phyloP scores from a whole-genome alignment of 1,140 invertebrate genomes.

The Anagrus nilaparvatae region DNA sequence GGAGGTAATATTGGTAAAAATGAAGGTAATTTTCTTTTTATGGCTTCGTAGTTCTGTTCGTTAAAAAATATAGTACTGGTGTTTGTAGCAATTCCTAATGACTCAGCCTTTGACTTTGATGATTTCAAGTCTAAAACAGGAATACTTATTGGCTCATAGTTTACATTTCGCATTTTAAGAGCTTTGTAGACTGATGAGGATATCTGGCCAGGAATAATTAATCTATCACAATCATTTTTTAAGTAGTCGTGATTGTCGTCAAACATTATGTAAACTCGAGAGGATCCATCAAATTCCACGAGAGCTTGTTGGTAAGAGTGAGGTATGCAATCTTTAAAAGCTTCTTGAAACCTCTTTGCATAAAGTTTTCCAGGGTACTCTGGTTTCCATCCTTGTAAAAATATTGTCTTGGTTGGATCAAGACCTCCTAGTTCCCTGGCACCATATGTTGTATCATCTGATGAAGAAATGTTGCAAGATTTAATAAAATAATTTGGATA shows the following conservation, averaged over 20 bases:
- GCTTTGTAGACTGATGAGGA: constrained; percentile 66
- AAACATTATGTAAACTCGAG: constrained; percentile 53
- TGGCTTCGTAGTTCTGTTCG: constrained; percentile 1
- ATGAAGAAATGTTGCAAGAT: constrained; percentile 35
- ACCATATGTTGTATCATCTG: constrained; percentile 48
- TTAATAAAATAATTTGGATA: constrained; percentile 81
- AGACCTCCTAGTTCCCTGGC: constrained; percentile 53
- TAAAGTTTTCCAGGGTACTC: constrained; percentile 67
- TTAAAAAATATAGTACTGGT: constrained; percentile 6
- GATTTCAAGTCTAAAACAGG: constrained; percentile 1
- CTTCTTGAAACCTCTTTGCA: constrained; percentile 44
- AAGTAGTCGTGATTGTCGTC: constrained; percentile 8
- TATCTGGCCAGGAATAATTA: constrained; percentile 48
- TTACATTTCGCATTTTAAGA: constrained; percentile 60
- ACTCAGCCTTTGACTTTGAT: constrained; percentile 4
- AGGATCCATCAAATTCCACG: constrained; percentile 51
- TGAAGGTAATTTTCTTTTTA: constrained; percentile 13
- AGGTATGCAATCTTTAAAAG: constrained; percentile 38
- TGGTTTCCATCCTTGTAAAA: constrained; percentile 56
- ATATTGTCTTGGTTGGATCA: constrained; percentile 69
- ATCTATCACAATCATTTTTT: constrained; percentile 4
- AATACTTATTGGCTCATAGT: neutral
- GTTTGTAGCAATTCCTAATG: constrained; percentile 6
- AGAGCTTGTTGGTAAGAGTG: constrained; percentile 38
- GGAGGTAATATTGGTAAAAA: constrained; percentile 40